Evolutionary conservation across 92 coral and sea anemone species (phyloP).

Genomic region (Bergia sp.): DNA sequence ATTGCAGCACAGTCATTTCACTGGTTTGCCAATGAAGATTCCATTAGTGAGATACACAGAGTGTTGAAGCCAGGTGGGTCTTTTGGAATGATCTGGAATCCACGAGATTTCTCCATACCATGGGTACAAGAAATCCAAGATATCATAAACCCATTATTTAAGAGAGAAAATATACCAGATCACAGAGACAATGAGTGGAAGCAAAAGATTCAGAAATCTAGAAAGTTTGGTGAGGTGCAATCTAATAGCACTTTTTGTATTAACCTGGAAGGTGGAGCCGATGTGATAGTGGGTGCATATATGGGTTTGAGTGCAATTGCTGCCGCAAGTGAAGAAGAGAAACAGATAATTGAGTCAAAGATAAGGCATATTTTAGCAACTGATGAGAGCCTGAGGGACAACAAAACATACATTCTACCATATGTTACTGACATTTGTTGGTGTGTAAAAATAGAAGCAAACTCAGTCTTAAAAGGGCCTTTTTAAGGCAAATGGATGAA

Average conservation of each 20-base stretch:
- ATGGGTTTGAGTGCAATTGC: conserved; percentile 75
- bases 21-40: conserved; percentile 76
- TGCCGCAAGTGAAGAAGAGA: conserved; percentile 63
- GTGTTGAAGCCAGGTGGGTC: conserved; percentile 82
- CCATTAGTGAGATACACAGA: conserved; percentile 82
- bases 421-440: conserved; percentile 71
- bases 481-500: background rate
- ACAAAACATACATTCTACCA: conserved; percentile 58
- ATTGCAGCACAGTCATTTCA: conserved; percentile 86
- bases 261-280: conserved; percentile 64
- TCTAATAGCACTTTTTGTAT: conserved; percentile 43
- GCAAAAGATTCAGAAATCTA: conserved; percentile 52
- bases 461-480: background rate
- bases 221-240: conserved; percentile 61
- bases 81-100: conserved; percentile 87
- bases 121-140: conserved; percentile 82
- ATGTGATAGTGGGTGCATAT: conserved; percentile 53
- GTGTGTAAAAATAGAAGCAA: conserved; percentile 66
- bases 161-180: conserved; percentile 60
- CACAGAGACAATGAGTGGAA: conserved; percentile 72
- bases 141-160: conserved; percentile 62
- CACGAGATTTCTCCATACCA: conserved; percentile 67
- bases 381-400: conserved; percentile 75
- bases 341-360: conserved; percentile 49
- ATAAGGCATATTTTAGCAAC: conserved; percentile 64